Evolutionary conservation across 2,888 invertebrate species (phyloP).

Genomic region (Cerastis rubricosa): DNA sequence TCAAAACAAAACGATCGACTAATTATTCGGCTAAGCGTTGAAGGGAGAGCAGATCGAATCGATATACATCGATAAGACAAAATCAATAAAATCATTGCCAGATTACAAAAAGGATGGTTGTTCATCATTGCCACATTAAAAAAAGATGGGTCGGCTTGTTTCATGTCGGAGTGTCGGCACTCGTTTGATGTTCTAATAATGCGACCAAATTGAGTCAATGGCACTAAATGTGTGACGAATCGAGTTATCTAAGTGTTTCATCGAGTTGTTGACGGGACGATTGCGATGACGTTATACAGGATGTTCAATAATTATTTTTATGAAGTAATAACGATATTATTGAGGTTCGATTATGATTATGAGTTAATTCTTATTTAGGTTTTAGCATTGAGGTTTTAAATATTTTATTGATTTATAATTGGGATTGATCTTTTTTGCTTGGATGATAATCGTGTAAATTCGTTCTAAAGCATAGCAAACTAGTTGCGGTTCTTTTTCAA

Average conservation of each 20-base stretch:
- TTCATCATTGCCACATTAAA: slow-evolving; percentile 64
- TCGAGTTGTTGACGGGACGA: slow-evolving; percentile 76
- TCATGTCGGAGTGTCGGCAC: slow-evolving; percentile 84
- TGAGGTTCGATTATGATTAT: slow-evolving; percentile 32
- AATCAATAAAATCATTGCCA: slow-evolving; percentile 89
- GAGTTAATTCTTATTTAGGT: slow-evolving; percentile 29
- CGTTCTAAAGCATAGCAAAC: not conserved
- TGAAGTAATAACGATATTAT: slow-evolving; percentile 49
- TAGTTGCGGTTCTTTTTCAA: slow-evolving; percentile 17
- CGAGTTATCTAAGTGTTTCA: slow-evolving; percentile 89
- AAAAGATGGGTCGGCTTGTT: slow-evolving; percentile 77
- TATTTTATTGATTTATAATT: slow-evolving; percentile 32
- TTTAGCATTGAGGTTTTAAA: slow-evolving; percentile 24
- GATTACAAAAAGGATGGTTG: slow-evolving; percentile 57
- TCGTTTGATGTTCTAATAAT: slow-evolving; percentile 88
- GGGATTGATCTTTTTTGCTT: slow-evolving; percentile 15
- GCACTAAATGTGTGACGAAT: slow-evolving; percentile 89
- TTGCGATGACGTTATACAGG: slow-evolving; percentile 72
- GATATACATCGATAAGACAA: slow-evolving; percentile 84
- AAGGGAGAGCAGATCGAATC: slow-evolving; percentile 86
- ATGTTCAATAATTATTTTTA: slow-evolving; percentile 59
- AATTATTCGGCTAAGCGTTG: slow-evolving; percentile 84
- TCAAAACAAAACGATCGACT: slow-evolving; percentile 80
- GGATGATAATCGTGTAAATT: slow-evolving; percentile 3
- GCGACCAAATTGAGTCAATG: slow-evolving; percentile 90